A percentile compares a stretch with the other conserved stretches of the same genome.
phyloP scores from a whole-genome alignment of 2,797 vertebrate genomes.

The Argya squamiceps region DNA sequence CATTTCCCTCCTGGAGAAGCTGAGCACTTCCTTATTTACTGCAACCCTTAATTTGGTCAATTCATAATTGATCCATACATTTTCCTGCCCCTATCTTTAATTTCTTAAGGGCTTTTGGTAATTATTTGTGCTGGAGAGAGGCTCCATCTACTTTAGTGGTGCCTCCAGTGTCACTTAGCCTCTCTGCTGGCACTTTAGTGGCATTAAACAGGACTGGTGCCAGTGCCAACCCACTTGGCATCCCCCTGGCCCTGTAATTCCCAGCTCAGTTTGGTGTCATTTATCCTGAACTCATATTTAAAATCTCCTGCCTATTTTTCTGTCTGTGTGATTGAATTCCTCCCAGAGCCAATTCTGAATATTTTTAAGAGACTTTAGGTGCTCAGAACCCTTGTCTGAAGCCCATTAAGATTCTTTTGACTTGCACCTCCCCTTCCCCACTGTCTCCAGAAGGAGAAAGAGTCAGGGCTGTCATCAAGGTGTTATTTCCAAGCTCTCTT shows the following conservation, averaged over 20 bases:
- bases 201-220: neutral
- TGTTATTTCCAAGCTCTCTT: neutral
- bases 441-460: neutral
- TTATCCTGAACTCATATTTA: neutral
- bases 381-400: neutral
- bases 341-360: neutral
- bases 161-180: neutral
- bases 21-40: neutral
- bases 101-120: neutral
- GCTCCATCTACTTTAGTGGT: neutral
- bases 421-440: neutral
- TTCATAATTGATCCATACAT: neutral
- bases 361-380: neutral
- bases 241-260: neutral
- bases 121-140: neutral
- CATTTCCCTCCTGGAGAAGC: neutral
- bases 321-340: neutral
- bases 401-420: neutral
- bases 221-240: neutral
- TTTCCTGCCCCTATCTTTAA: neutral
- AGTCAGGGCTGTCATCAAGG: neutral
- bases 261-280: neutral
- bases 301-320: neutral
- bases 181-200: neutral
- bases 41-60: accelerated